Base-by-base conservation (phyloP, 2,797 vertebrate genomes). In the Microchirus variegatus region DNA sequence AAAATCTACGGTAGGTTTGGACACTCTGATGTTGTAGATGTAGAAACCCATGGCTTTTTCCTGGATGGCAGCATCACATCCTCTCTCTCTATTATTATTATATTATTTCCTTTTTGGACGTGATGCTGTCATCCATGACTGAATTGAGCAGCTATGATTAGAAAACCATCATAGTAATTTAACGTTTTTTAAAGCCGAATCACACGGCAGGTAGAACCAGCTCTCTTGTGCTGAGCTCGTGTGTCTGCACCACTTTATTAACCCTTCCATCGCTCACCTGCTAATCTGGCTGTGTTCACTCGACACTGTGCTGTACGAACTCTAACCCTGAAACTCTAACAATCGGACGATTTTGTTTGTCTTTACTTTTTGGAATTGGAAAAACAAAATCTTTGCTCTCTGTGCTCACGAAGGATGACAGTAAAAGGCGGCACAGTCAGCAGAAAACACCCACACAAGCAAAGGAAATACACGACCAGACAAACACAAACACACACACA, bases 341-440 rank as follows among this genome's bases (percentile, higher is more conserved):
- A 69, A 69, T 43, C 55, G 67, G 54, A 52, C 12, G 47, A 67
- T 70, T 84, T 78, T 86, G 73, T 74, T 70, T 83, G 84, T 86
- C 77, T 83, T 84, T 66, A 64, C 63, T 81, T 78, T 67, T n/a
- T n/a, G n/a, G 48, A 90, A 78, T 83, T 69, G 68, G 81, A 82
- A 67, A 10, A 65, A 55, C 77, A n/a, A n/a, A n/a, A n/a, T n/a
- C n/a, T n/a, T 80, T 59, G 80, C 84, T 90, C 87, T 92, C 90
- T 88, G 84, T 87, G 86, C 89, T 91, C 86, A 91, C 80, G 42
- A 49, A 83, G 76, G 80, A 87, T 86, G 74, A 84, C 91, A 90
- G 90, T 89, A 89, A 92, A 93, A 87, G 87, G 89, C 87, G 91
- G 89, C 90, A 91, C 89, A 91, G 85, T 90, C 86, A 86, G 69